phyloP scores from a whole-genome alignment of 2,113 vertebrate species.

The Zootoca vivipara region DNA sequence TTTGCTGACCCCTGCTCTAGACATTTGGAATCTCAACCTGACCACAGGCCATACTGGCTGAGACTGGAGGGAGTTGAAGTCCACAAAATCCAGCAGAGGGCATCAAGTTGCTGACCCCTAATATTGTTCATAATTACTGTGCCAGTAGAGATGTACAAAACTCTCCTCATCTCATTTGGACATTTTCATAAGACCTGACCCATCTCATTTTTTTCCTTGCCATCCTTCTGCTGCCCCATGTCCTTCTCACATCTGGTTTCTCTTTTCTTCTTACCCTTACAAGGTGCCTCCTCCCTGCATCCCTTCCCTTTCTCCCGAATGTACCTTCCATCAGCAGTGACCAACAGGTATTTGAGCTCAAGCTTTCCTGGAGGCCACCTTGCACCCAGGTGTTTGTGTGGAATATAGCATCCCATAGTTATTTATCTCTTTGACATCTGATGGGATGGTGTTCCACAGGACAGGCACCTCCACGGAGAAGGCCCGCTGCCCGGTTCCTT shows the following conservation, averaged over 20 bases:
- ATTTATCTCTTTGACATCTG: too few relatives aligned
- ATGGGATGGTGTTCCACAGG: too few relatives aligned
- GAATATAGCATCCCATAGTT: too few relatives aligned
- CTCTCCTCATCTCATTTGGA: not conserved
- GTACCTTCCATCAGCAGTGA: not conserved
- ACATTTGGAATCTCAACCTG: too few relatives aligned
- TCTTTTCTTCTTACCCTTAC: not conserved
- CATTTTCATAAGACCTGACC: not conserved
- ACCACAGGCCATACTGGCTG: too few relatives aligned
- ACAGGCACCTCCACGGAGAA: too few relatives aligned
- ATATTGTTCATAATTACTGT: constrained; percentile 21
- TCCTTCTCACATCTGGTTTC: not conserved
- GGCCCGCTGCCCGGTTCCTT: too few relatives aligned
- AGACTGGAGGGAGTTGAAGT: too few relatives aligned
- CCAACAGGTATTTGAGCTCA: not conserved
- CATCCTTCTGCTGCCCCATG: not conserved
- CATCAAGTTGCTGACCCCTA: not conserved
- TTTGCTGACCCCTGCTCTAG: too few relatives aligned
- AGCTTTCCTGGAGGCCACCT: not conserved
- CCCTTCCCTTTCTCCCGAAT: not conserved
- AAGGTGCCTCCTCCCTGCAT: too few relatives aligned
- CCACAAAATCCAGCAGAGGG: too few relatives aligned
- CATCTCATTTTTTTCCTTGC: not conserved
- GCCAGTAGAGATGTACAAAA: not conserved
- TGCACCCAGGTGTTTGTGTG: too few relatives aligned